Conservation (phyloP, 2,113 vertebrate genomes). For the Chaetura pelagica region DNA sequence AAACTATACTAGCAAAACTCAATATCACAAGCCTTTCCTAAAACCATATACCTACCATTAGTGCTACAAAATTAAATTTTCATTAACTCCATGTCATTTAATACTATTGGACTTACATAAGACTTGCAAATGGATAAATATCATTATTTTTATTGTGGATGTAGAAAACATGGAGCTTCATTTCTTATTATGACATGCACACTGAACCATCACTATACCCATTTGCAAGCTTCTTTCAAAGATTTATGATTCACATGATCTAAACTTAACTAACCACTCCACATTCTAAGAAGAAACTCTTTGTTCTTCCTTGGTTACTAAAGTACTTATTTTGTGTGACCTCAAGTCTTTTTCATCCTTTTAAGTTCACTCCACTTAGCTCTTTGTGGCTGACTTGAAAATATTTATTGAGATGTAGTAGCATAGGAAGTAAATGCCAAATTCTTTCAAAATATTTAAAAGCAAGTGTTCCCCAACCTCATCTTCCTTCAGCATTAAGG, state of each 20-base stretch:
- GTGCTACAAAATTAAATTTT: neutral
- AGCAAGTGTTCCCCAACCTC: neutral
- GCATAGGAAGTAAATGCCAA: neutral
- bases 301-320: neutral
- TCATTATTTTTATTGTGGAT: neutral
- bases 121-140: neutral
- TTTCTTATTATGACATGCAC: neutral
- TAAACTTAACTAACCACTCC: neutral
- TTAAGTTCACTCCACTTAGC: neutral
- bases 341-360: neutral
- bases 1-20: neutral
- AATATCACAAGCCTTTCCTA: neutral
- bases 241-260: neutral
- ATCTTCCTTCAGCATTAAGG: neutral
- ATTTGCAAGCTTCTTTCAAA: neutral
- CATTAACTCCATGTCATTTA: neutral
- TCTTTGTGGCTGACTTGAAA: neutral
- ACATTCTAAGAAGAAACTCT: neutral
- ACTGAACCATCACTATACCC: neutral
- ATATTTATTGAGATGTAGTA: slow-evolving; percentile 21
- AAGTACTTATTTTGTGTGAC: neutral
- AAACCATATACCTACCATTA: neutral
- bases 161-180: neutral
- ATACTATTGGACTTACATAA: neutral
- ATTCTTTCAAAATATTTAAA: slow-evolving; percentile 18